phyloP scores from a whole-genome alignment of 2,888 invertebrate genomes.

The Ommatoiulus sabulosus region DNA sequence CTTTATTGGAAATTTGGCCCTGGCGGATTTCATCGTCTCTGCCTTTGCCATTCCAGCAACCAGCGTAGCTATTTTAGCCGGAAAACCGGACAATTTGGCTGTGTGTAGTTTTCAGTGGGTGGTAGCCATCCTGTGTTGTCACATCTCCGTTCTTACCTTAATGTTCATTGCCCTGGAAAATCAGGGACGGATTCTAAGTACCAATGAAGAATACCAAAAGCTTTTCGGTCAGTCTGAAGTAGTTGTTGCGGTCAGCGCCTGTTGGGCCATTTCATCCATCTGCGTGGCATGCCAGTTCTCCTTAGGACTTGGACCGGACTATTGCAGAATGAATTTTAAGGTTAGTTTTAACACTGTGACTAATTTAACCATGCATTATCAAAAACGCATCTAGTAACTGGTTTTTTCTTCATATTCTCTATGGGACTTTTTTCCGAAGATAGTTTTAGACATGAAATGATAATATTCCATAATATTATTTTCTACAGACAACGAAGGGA shows the following conservation, averaged over 20 bases:
- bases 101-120: slow-evolving; percentile 78
- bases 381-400: no score
- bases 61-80: slow-evolving; percentile 78
- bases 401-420: no score
- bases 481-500: no score
- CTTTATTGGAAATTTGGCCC: slow-evolving; percentile 77
- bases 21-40: slow-evolving; percentile 79
- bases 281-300: slow-evolving; percentile 75
- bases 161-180: slow-evolving; percentile 77
- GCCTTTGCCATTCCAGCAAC: slow-evolving; percentile 78
- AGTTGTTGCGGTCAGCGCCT: slow-evolving; percentile 71
- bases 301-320: slow-evolving; percentile 66
- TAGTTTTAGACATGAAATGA: no score
- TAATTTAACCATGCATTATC: no score
- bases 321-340: slow-evolving; percentile 64
- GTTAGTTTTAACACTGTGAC: slow-evolving; percentile 13
- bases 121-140: slow-evolving; percentile 76
- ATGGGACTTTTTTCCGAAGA: no score
- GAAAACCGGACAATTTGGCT: slow-evolving; percentile 66
- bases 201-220: slow-evolving; percentile 67
- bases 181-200: slow-evolving; percentile 70
- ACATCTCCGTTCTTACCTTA: slow-evolving; percentile 75
- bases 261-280: slow-evolving; percentile 73
- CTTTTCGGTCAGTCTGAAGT: slow-evolving; percentile 61
- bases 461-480: no score